phyloP scores from a whole-genome alignment of 2,888 invertebrate genomes.

The Pristionchus mayeri region DNA sequence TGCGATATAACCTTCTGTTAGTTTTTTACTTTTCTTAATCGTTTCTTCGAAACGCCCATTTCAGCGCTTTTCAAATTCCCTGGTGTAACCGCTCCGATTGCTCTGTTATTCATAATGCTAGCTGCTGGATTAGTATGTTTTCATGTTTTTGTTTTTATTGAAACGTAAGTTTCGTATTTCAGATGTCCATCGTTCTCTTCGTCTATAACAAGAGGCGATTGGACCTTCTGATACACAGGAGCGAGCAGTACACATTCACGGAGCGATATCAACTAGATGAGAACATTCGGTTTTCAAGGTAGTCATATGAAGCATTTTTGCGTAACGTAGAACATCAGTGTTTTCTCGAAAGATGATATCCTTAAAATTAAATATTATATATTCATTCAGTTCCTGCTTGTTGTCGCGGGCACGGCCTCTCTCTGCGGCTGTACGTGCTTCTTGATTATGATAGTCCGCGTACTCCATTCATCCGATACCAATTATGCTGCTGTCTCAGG shows the following conservation, averaged over 20 bases:
- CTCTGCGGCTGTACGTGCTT: not conserved
- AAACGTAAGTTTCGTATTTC: no score
- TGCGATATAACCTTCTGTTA: not conserved
- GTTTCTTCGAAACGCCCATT: no score
- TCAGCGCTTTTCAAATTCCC: not conserved
- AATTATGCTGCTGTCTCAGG: not conserved
- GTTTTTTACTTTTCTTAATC: not conserved
- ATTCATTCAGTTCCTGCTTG: not conserved
- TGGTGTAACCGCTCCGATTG: not conserved
- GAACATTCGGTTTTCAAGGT: constrained; percentile 32
- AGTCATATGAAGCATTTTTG: no score
- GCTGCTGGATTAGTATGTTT: not conserved
- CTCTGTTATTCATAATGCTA: not conserved
- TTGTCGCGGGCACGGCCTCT: not conserved
- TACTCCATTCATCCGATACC: not conserved
- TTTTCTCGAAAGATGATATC: no score
- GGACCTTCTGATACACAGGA: not conserved
- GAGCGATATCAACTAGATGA: constrained; percentile 12
- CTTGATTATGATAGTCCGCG: not conserved
- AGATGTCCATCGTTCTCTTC: not conserved
- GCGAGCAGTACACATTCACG: not conserved
- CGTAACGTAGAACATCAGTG: no score
- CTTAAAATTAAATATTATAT: no score
- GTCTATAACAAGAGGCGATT: not conserved
- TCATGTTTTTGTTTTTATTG: not conserved